Base-by-base conservation (phyloP, 2,888 invertebrate genomes). In the Phytoseiulus persimilis region DNA sequence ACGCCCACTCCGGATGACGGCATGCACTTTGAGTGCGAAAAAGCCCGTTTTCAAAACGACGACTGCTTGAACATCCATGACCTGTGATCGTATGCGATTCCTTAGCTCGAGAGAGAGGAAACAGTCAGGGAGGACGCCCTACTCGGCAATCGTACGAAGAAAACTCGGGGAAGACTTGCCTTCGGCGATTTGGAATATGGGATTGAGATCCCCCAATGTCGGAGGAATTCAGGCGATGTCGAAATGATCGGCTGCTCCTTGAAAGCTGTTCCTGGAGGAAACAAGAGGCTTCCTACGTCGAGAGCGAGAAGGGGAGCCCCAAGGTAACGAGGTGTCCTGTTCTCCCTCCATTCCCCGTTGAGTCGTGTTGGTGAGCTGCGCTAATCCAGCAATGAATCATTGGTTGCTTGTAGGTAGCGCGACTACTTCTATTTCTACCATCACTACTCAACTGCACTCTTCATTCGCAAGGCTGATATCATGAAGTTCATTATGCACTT, bases 371-470 rank as follows among this genome's bases (percentile, higher is more conserved):
- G 5, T 65, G 23, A 18, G 65, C 65, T 18, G 14, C 65, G 65
- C 65, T 65, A 65, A 65, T 65, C 65, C 65, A 65, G 65, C 65
- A 65, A 65, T 65, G 65, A 65, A 65, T 65, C 65, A 65, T 65
- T 65, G 65, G 9, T 65, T 65, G 65, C 65, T 65, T 65, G 65
- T 65, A 65, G 65, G 23, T 65, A 23, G 11, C 28, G 28, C 65
- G 2, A 18, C 65, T 23, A 18, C 65, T 28, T 14, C 65, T 65
- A 65, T 28, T 23, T 18, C 65, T 28, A 65, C 23, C 65, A 65
- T 65, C 65, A 65, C 65, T 65, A 65, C 65, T 65, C 65, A 28
- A 39, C 39, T 65, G 28, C 28, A 65, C 65, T 65, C 65, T 65
- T 65, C 65, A 65, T 3, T 18, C 65, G 65, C 65, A 18, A 28